Conservation (phyloP, 2,113 vertebrate species). For the Alaudala cheleensis region DNA sequence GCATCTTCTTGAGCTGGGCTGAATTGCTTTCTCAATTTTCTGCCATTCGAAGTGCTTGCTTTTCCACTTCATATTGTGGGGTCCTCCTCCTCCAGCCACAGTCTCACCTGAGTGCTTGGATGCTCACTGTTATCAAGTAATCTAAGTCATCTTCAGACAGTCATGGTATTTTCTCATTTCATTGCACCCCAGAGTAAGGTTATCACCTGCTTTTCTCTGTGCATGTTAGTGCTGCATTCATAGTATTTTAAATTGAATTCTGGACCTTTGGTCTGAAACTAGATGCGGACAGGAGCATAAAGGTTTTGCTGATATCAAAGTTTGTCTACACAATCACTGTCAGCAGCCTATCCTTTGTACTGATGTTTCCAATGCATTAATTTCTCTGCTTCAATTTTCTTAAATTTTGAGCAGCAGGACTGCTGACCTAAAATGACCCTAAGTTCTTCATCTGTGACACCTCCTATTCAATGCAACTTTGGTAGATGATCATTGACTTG, state of each 20-base stretch:
- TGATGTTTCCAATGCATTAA: neutral
- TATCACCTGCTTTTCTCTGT: neutral
- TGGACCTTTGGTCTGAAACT: neutral
- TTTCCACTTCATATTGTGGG: neutral
- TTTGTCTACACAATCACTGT: neutral
- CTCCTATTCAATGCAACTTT: neutral
- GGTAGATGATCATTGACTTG: neutral
- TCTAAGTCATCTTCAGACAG: neutral
- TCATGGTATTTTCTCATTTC: neutral
- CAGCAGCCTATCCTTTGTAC: neutral
- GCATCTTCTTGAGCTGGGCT: neutral
- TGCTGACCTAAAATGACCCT: neutral
- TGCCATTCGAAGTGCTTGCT: neutral
- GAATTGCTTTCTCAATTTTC: neutral
- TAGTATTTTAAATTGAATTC: conserved; percentile 22
- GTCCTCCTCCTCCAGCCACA: rapidly evolving
- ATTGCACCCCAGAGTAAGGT: neutral
- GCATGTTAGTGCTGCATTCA: neutral
- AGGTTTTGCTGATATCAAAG: neutral
- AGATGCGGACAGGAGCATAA: neutral
- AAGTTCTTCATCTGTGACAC: neutral
- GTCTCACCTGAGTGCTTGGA: neutral
- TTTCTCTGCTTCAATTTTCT: neutral
- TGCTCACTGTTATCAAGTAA: neutral
- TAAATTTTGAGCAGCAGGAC: neutral